phyloP scores from a whole-genome alignment of 2,888 invertebrate genomes.

The Lysandra bellargus region DNA sequence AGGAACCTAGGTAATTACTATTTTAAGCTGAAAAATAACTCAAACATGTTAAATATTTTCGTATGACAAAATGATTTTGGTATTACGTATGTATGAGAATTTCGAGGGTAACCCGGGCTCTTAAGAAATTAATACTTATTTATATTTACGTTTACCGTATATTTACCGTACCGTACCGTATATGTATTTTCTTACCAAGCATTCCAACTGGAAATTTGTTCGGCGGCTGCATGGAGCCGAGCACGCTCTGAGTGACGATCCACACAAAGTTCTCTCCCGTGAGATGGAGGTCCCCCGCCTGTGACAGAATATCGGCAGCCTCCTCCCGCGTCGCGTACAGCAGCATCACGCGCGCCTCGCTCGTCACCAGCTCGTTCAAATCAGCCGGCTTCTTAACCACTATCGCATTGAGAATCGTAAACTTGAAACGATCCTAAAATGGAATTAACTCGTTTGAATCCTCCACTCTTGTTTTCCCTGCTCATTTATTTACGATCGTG shows the following conservation, averaged over 20 bases:
- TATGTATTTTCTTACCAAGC: slow-evolving; percentile 83
- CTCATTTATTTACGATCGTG: neutral
- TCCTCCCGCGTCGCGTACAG: slow-evolving; percentile 94
- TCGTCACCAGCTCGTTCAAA: slow-evolving; percentile 90
- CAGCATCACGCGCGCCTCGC: slow-evolving; percentile 95
- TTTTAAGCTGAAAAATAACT: too few species aligned
- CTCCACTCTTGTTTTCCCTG: neutral
- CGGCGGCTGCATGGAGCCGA: slow-evolving; percentile 86
- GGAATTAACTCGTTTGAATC: neutral
- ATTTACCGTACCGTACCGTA: too few species aligned
- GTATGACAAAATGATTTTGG: too few species aligned
- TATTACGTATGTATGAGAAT: too few species aligned
- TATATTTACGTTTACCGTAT: too few species aligned
- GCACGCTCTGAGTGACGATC: slow-evolving; percentile 97
- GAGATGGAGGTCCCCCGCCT: slow-evolving; percentile 87
- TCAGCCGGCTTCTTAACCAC: slow-evolving; percentile 88
- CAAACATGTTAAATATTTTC: too few species aligned
- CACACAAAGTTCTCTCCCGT: slow-evolving; percentile 97
- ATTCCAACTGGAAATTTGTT: slow-evolving; percentile 93
- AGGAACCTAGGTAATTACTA: too few species aligned
- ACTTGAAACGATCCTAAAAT: slow-evolving; percentile 78
- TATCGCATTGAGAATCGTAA: slow-evolving; percentile 92
- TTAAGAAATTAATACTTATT: too few species aligned
- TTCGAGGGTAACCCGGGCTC: too few species aligned
- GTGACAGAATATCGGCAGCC: slow-evolving; percentile 89